Evolutionary conservation across 2,797 vertebrate species (phyloP).

Genomic region (Gallirallus australis): DNA sequence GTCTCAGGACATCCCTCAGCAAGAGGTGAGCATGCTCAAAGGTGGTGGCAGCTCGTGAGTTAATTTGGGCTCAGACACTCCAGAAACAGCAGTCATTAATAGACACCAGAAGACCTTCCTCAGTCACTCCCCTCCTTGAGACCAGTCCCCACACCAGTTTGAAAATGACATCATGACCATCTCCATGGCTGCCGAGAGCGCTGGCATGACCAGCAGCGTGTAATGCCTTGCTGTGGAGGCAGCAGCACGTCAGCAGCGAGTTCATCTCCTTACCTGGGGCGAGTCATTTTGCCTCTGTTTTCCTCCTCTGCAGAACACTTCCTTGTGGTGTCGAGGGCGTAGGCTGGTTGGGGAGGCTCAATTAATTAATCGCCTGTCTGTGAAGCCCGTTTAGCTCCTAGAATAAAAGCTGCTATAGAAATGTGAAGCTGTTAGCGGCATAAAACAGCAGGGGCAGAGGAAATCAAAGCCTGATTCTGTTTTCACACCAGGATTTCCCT

Average conservation of each 20-base stretch:
- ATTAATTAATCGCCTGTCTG: slow-evolving; percentile 67
- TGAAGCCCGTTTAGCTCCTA: slow-evolving; percentile 58
- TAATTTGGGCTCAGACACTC: not conserved
- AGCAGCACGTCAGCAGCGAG: not conserved
- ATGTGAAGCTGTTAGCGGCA: slow-evolving; percentile 27
- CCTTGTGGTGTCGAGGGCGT: not conserved
- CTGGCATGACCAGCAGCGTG: not conserved
- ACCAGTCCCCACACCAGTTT: not conserved
- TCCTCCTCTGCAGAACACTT: not conserved
- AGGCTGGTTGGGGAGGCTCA: not conserved
- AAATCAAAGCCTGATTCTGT: slow-evolving; percentile 44
- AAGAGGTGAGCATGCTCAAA: not conserved
- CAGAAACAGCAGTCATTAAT: accelerated
- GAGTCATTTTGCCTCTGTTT: not conserved
- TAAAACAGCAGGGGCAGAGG: slow-evolving; percentile 54
- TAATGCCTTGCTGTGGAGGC: not conserved
- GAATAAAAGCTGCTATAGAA: slow-evolving; percentile 56
- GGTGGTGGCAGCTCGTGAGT: not conserved
- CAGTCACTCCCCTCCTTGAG: not conserved
- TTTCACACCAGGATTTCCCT: slow-evolving; percentile 54
- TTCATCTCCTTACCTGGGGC: not conserved
- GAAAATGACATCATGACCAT: not conserved
- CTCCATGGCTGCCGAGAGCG: not conserved
- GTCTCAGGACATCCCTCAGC: not conserved
- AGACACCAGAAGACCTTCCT: not conserved